A percentile compares a stretch with the other conserved stretches of the same genome.
These are phyloP conservation scores for Potamarius usumacintae DNA, from an alignment of 2,113 vertebrate genomes.

Conservation along the genomic window DNA sequence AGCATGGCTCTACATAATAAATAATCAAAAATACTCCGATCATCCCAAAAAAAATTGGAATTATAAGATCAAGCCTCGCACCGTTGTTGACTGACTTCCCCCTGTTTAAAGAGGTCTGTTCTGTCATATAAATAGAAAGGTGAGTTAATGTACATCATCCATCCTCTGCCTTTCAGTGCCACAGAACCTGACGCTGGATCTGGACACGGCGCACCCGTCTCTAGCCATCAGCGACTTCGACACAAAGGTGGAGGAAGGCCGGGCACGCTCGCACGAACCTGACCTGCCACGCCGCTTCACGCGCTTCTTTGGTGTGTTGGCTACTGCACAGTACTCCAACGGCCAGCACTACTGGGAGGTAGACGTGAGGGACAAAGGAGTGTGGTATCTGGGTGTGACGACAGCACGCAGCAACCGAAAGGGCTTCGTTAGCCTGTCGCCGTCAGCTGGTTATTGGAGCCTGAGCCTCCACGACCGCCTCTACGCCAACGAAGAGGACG, in stretches of 20 bases:
- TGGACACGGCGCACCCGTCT: constrained; percentile 73
- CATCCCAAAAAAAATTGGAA: neutral
- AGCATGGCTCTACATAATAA: neutral
- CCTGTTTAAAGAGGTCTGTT: neutral
- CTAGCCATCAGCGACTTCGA: constrained; percentile 73
- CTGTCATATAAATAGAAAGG: neutral
- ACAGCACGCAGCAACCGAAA: constrained; percentile 76
- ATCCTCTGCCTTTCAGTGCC: constrained; percentile 63
- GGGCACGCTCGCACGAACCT: constrained; percentile 67
- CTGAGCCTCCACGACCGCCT: constrained; percentile 75
- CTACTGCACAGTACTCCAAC: constrained; percentile 71
- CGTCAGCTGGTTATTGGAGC: constrained; percentile 76
- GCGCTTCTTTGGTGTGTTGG: constrained; percentile 74
- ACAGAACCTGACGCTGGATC: constrained; percentile 77
- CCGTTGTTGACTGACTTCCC: neutral
- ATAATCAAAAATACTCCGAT: neutral
- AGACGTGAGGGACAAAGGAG: constrained; percentile 76
- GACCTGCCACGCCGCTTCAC: constrained; percentile 72
- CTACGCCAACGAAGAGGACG: constrained; percentile 75
- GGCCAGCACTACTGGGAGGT: constrained; percentile 81
- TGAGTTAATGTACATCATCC: neutral
- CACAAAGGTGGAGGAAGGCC: constrained; percentile 75
- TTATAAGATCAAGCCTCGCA: neutral
- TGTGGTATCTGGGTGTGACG: constrained; percentile 80
- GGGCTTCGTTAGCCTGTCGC: constrained; percentile 73